Base-by-base conservation (phyloP, 2,888 invertebrate species). In the Alloplasta piceator region DNA sequence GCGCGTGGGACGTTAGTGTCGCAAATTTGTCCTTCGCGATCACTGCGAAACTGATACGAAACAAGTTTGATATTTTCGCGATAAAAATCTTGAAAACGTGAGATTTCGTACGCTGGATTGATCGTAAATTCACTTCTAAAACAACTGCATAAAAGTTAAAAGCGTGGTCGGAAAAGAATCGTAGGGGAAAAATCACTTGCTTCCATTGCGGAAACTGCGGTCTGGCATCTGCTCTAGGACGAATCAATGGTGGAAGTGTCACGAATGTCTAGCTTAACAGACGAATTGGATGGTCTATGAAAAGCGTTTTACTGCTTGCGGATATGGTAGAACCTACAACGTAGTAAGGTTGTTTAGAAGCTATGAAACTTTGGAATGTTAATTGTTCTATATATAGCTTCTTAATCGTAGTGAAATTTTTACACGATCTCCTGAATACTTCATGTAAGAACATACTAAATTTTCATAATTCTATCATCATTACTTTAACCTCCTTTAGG, bases 1-100 rank as follows among this genome's bases (percentile, higher is more conserved):
- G 3, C 52, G 82, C 77, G 78, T 76, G 75, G 81, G 81, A 39
- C 9, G 81, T 12, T 41, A 81, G 78, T 77, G 64, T 70, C 60
- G 52, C 78, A 7, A 72, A 68, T 80, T 76, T 73, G 76, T 76
- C 76, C 78, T 78, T 77, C 73, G 64, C 52, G 43, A 60, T 55
- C 48, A 55, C 38, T 41, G 71, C 26, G 75, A 67, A 56, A 67
- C 61, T 67, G 61, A 71, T 80, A 52, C 68, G 63, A 12, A 63
- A 63, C 55, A 58, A 41, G 41, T 36, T 48, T 38, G 6, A 6
- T 56, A n/a, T 68, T 16, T 14, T 52, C 26, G 26, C n/a, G n/a
- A 52, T 52, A 14, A 1, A 26, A 26, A 26, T 26, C 26, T 26
- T 26, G 26, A 26, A 26, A 26, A 26, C 3, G 26, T 26, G 26